Conservation (phyloP, 2,888 invertebrate genomes). For the Nemotelus pantherinus region DNA sequence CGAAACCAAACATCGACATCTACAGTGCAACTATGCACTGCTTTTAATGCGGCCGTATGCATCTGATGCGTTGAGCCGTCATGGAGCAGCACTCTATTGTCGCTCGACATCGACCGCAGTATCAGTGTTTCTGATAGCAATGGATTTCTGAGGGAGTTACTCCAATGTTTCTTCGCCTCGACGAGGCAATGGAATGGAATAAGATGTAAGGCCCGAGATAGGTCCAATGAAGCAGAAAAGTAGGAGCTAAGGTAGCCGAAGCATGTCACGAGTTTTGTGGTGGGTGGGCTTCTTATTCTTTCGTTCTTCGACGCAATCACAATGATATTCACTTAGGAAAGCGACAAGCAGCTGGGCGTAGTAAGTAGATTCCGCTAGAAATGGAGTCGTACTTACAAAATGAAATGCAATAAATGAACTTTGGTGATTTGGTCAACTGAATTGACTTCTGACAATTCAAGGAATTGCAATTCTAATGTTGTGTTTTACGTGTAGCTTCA, state of each 20-base stretch:
- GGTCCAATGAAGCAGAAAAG: conserved; percentile 40
- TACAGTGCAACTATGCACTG: neutral
- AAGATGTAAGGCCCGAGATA: conserved; percentile 47
- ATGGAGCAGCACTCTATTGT: neutral
- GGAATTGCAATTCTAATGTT: neutral
- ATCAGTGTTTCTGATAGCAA: conserved; percentile 22
- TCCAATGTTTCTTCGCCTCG: neutral
- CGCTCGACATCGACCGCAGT: conserved; percentile 5
- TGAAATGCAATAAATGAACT: no score
- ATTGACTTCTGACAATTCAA: conserved; percentile 27
- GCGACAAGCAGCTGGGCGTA: neutral
- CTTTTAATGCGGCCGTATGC: neutral
- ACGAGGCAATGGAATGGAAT: conserved; percentile 34
- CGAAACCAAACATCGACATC: neutral
- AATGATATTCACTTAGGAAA: conserved; percentile 30
- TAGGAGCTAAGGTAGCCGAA: conserved; percentile 31
- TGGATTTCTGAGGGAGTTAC: conserved; percentile 5
- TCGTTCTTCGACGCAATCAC: conserved; percentile 19
- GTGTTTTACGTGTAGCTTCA: no score
- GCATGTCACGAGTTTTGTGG: conserved; percentile 45
- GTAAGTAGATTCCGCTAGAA: no score
- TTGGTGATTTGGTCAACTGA: neutral
- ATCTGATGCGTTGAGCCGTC: neutral
- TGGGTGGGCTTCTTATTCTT: conserved; percentile 46
- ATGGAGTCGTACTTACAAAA: no score